Conservation (phyloP, 2,888 invertebrate species). For the Lobophora halterata region DNA sequence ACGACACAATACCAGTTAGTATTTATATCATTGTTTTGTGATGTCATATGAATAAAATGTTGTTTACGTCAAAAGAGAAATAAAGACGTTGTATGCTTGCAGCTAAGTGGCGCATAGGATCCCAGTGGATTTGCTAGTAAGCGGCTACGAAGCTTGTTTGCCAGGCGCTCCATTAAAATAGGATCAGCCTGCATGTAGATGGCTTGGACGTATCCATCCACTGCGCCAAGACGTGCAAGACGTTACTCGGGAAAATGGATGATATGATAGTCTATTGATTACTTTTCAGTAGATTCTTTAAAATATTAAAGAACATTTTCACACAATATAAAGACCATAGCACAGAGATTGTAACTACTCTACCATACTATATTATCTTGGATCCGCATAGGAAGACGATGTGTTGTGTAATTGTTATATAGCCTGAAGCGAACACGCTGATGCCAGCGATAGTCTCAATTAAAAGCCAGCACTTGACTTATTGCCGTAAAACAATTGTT, state of each 20-base stretch:
- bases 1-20: conserved; percentile 3
- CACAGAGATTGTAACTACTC: no score
- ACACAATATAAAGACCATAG: not conserved
- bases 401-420: conserved; percentile 33
- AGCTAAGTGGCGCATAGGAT: conserved; percentile 74
- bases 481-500: conserved; percentile 72
- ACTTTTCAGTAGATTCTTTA: conserved; percentile 16
- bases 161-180: conserved; percentile 80
- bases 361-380: no score
- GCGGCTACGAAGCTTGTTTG: conserved; percentile 77
- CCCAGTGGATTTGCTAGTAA: conserved; percentile 74
- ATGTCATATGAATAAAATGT: conserved; percentile 10
- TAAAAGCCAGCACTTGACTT: conserved; percentile 67
- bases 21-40: no score
- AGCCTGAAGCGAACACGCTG: conserved; percentile 50
- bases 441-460: conserved; percentile 66
- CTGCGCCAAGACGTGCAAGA: conserved; percentile 47
- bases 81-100: conserved; percentile 54
- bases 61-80: conserved; percentile 25
- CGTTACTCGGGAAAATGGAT: conserved; percentile 41
- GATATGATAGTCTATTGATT: conserved; percentile 35
- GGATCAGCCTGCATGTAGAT: conserved; percentile 79
- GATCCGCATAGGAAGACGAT: conserved; percentile 12
- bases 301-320: conserved; percentile 3
- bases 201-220: conserved; percentile 56